A percentile compares a stretch with the other conserved stretches of the same genome.
These are phyloP conservation scores for Globicephala melas DNA, from an alignment of 2,113 vertebrate genomes.

Conservation along the genomic window DNA sequence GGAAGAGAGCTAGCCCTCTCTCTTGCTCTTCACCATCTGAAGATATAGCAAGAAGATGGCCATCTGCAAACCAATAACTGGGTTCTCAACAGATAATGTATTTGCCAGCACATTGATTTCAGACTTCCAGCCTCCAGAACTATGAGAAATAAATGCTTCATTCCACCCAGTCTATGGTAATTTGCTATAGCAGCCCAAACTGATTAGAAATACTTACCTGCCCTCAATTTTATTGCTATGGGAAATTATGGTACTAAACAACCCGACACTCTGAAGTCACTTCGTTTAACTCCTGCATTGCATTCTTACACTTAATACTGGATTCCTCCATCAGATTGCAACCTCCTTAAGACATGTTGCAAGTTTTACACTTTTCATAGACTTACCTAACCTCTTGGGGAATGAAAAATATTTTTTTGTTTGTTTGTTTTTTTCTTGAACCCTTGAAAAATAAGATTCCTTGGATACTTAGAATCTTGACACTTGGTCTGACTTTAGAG, in stretches of 20 bases:
- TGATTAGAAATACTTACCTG: not conserved
- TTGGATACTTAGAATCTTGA: not conserved
- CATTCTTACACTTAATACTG: not conserved
- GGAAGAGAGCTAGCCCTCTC: not conserved
- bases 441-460: not conserved
- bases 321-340: not conserved
- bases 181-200: not conserved
- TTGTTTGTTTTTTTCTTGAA: not conserved
- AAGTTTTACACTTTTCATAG: not conserved
- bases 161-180: not conserved
- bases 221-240: not conserved
- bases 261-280: not conserved
- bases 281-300: too few relatives aligned
- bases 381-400: not conserved
- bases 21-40: not conserved
- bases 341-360: not conserved
- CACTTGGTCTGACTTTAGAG: not conserved
- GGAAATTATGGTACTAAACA: not conserved
- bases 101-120: not conserved
- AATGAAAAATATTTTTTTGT: not conserved
- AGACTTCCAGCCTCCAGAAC: not conserved
- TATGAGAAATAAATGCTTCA: not conserved
- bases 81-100: not conserved
- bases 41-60: too few relatives aligned
- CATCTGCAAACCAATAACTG: not conserved